Conservation (phyloP, 2,113 vertebrate genomes). For the Otolemur garnettii region DNA sequence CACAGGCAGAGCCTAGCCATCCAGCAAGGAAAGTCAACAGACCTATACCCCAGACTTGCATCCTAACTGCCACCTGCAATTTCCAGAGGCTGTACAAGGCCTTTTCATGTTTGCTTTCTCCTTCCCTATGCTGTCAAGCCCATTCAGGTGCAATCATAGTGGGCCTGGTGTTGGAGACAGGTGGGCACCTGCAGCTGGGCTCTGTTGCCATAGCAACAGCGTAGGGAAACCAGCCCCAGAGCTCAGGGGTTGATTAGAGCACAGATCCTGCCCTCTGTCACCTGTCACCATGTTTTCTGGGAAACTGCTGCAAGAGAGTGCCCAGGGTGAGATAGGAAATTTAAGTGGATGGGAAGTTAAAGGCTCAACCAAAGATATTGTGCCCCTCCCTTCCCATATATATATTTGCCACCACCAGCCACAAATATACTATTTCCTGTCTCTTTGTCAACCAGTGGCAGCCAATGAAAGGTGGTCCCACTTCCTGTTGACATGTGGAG, state of each 20-base stretch:
- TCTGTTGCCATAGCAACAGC: conserved; percentile 51
- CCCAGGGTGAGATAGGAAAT: not conserved
- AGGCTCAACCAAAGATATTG: not conserved
- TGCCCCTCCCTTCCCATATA: not conserved
- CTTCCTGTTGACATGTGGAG: not conserved
- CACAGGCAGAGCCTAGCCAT: too few relatives aligned
- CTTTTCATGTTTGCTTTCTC: not conserved
- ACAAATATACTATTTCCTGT: not conserved
- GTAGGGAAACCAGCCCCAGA: conserved; percentile 31
- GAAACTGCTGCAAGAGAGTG: accelerated
- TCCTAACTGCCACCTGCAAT: not conserved
- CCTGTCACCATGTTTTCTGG: not conserved
- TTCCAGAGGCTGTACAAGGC: not conserved
- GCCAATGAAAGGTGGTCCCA: not conserved
- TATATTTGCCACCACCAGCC: not conserved
- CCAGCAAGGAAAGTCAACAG: not conserved
- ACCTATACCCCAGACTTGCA: not conserved
- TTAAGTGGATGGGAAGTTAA: not conserved
- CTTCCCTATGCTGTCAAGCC: accelerated
- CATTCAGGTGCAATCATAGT: not conserved
- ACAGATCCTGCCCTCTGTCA: not conserved
- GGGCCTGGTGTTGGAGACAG: not conserved
- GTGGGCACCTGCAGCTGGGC: conserved; percentile 53
- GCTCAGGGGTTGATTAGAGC: not conserved
- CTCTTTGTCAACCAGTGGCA: not conserved